Conservation (phyloP, 1,140 invertebrate genomes). For the Pararge aegeria region DNA sequence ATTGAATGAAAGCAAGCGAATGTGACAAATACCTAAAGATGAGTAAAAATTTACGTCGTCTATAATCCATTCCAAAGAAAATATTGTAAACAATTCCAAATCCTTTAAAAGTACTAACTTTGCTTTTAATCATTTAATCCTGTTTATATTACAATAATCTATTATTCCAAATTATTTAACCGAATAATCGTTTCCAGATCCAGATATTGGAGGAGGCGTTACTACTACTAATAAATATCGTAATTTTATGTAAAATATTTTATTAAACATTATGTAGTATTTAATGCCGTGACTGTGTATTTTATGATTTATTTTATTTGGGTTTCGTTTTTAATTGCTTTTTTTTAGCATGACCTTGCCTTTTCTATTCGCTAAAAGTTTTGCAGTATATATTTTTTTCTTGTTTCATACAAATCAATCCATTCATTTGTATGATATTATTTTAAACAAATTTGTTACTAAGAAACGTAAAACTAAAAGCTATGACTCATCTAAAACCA, state of each 20-base stretch:
- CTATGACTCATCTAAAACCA: too few relatives aligned
- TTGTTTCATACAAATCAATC: too few relatives aligned
- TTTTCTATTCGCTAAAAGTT: neutral
- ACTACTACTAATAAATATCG: constrained; percentile 56
- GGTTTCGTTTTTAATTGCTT: constrained; percentile 20
- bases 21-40: too few relatives aligned
- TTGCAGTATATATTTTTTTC: neutral
- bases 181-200: constrained; percentile 38
- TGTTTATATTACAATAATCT: neutral
- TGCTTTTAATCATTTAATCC: too few relatives aligned
- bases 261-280: constrained; percentile 50
- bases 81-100: too few relatives aligned
- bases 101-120: too few relatives aligned
- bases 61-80: too few relatives aligned
- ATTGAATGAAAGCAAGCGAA: too few relatives aligned
- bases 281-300: neutral
- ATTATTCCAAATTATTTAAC: neutral
- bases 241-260: constrained; percentile 47
- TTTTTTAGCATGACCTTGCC: constrained; percentile 18
- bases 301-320: neutral
- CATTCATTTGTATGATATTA: too few relatives aligned
- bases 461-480: too few relatives aligned
- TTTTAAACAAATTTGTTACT: too few relatives aligned
- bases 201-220: constrained; percentile 66
- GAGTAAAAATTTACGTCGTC: too few relatives aligned